Base-by-base conservation (phyloP, 1,140 invertebrate genomes). In the Drosophila ercepeae region DNA sequence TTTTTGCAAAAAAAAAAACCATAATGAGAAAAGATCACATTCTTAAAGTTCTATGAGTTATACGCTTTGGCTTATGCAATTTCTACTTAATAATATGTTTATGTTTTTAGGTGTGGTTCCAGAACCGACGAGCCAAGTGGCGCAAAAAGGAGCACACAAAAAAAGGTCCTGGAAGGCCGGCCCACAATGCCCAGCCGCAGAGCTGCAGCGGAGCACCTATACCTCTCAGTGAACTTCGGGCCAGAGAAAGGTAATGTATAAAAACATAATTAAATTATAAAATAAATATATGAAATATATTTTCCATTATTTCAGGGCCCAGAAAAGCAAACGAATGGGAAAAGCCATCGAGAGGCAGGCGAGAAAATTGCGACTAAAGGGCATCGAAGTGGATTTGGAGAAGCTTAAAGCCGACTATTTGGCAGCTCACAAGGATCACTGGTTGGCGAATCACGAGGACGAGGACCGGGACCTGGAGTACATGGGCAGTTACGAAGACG, bases 101-200 rank as follows among this genome's bases (percentile, higher is more conserved):
- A 18, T 5, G 16, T 4, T 42, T 55, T 0, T 32, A 99, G 98
- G 99, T 99, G 29, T 99, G 98, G 98, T 99, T 99, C 92, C 99
- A 99, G 93, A 99, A 99, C 92, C 94, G 99, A 18, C 94, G 99
- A 23, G 99, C 99, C 8, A 99, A 99, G 92, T 99, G 98, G 98
- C 94, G 98, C 49, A 99, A 99, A 93, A 98, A 98, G 92, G 99
- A 99, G 91, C 98, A 99, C 92, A 99, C 98, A 32, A 98, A 99
- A 92, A 99, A 99, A 82, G 98, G 98, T n/a, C 98, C 98, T 0
- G 98, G 98, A 0, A 94, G 98, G 91, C 98, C 98, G 29, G 98
- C 98, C 1, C 98, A 99, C 92, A 99, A 99, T 92, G 97, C 98
- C 1, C 98, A 99, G 91, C 98, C 98, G 0, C 98, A 99, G 90